Evolutionary conservation across 1,140 invertebrate genomes (phyloP), one percentile per base, ranked within the genome.

Genomic region (Eupristina koningsbergeri): DNA sequence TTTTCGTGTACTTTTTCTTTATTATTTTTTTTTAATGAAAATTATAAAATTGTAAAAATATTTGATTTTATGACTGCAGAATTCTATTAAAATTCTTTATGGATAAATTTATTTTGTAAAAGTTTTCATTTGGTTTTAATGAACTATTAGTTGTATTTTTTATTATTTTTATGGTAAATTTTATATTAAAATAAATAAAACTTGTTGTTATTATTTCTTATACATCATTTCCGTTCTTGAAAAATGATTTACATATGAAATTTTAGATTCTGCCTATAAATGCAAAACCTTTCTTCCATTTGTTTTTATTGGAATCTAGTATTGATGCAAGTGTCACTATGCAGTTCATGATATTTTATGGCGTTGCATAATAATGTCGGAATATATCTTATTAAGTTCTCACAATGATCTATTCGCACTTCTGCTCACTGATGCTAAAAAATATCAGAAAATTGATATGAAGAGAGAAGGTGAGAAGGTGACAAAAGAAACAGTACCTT

Each of bases 351-450:
- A 81, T 50, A 81, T 36, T 71, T 11, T 67, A 61, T 45, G 5
- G 36, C 0, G 13, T 77, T 77, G 47, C 61, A 74, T 83, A 83
- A 83, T 77, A 34, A 34, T 17, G 22, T 29, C n/a, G 29, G 41
- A 39, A 50, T 64, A 31, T 45, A 63, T 53, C 34, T 19, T 39
- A 6, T 8, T 15, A 13, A 8, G 19, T 22, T 90, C 87, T 87
- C 88, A 88, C 89, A 90, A 89, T 85, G 80, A 89, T 88, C 86
- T 69, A 86, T 84, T 86, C 36, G 80, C 71, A 34, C 29, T 34
- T 39, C 26, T 80, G 50, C 80, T 67, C 58, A 74, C 26, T 67
- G 71, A 80, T 41, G 84, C 63, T 83, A 81, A 64, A 39, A 26
- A 50, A 50, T 5, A n/a, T 11, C 13, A 2, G 63, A 3, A 79